Evolutionary conservation across 2,113 vertebrate genomes (phyloP).

Genomic region (Trematocara unimaculatum): DNA sequence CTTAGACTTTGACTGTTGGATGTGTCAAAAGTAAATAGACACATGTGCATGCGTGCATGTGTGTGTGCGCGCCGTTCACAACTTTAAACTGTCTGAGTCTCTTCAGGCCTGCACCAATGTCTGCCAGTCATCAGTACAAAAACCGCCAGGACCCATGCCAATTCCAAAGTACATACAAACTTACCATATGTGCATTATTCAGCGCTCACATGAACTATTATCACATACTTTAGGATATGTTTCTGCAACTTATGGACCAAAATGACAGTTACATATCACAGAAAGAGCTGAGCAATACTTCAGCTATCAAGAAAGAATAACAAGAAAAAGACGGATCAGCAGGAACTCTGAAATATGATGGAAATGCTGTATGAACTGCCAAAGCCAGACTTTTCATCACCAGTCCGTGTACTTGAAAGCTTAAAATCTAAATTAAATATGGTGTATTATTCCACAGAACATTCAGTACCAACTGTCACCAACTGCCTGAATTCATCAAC

Average conservation of each 20-base stretch:
- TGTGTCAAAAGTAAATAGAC: not conserved
- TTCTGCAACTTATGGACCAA: not conserved
- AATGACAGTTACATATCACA: not conserved
- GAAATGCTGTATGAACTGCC: not conserved
- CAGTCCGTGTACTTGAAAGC: not conserved
- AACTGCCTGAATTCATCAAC: not conserved
- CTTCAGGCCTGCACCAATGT: not conserved
- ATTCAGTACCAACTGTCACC: not conserved
- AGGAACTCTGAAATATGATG: not conserved
- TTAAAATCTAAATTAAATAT: not conserved
- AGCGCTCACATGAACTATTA: not conserved
- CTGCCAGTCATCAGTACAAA: slow-evolving; percentile 4
- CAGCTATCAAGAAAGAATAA: not conserved
- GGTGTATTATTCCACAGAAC: not conserved
- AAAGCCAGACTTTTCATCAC: not conserved
- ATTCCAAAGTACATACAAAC: not conserved
- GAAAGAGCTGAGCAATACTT: not conserved
- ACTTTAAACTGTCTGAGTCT: not conserved
- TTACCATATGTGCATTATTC: not conserved
- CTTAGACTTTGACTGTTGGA: not conserved
- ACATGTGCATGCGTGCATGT: not conserved
- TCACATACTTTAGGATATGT: not conserved
- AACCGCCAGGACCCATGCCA: not conserved
- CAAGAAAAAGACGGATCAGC: not conserved
- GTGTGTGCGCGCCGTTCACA: not conserved